Percentiles rank a stretch among this genome's conserved stretches.
Evolutionary conservation across 1,140 invertebrate species (phyloP).

Genomic region (Pentalonia nigronervosa): DNA sequence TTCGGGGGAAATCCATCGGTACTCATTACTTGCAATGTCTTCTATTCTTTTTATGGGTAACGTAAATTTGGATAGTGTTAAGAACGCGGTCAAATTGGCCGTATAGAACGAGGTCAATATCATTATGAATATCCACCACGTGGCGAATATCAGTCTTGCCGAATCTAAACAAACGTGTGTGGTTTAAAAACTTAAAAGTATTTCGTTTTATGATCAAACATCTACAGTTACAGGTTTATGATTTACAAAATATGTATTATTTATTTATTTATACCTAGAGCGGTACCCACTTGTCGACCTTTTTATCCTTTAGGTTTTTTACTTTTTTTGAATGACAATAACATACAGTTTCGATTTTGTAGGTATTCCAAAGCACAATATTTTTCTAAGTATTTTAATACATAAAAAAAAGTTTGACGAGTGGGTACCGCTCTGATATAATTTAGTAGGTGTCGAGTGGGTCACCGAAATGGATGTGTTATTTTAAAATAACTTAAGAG

Average conservation of each 20-base stretch:
- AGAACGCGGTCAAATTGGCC: conserved; percentile 87
- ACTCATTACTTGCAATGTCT: conserved; percentile 73
- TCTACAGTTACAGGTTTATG: not conserved
- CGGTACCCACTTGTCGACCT: too few relatives aligned
- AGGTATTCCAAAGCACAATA: too few relatives aligned
- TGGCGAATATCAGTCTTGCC: conserved; percentile 81
- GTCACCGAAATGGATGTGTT: too few relatives aligned
- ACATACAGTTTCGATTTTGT: too few relatives aligned
- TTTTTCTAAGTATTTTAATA: too few relatives aligned
- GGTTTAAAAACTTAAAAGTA: not conserved
- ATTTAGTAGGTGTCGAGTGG: too few relatives aligned
- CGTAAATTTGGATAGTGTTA: conserved; percentile 83
- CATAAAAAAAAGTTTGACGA: too few relatives aligned
- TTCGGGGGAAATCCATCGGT: conserved; percentile 73
- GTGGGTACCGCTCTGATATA: too few relatives aligned
- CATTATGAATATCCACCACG: conserved; percentile 91
- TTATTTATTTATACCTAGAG: too few relatives aligned
- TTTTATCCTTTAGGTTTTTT: too few relatives aligned
- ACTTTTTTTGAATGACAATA: too few relatives aligned
- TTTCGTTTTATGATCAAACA: not conserved
- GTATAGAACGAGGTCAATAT: conserved; percentile 91
- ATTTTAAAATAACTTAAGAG: too few relatives aligned
- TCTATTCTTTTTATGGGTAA: conserved; percentile 75
- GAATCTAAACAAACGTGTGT: conserved; percentile 70
- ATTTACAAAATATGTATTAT: not conserved